Base-by-base conservation (phyloP, 2,113 vertebrate species). In the Scomber colias region DNA sequence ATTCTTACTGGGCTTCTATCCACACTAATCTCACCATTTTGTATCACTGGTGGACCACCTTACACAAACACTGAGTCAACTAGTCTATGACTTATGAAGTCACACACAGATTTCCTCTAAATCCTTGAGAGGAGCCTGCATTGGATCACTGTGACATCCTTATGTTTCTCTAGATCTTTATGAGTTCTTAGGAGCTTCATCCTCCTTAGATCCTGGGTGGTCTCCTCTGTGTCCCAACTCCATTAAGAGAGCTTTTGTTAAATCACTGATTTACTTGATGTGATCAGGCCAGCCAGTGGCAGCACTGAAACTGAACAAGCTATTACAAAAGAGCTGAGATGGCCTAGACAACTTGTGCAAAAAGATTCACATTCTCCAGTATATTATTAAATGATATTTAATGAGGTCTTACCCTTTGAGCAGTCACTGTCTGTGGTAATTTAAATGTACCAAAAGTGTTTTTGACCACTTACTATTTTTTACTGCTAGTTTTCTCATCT, bases 181-280 rank as follows among this genome's bases (percentile, higher is more conserved):
- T 19, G 62, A 83, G 65, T 71, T 81, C 61, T 74, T 54, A 21
- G 69, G 78, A 87, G 59, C 69, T 27, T 80, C 24, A 48, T 70
- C 48, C 56, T 70, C 30, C 49, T 69, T 17, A 46, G 67, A 80
- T 81, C n/a, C 67, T 73, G 87, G 91, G 90, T 93, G 91, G 88
- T 91, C 90, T 77, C 30, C 55, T 59, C 48, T 59, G 3, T 53
- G 24, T 81, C 57, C 61, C 11, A 2, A 65, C 71, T 40, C 80
- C 50, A 67, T 86, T 67, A 81, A 44, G 17, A 35, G 54, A 55
- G 81, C 21, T 72, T 74, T 81, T 35, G 62, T 77, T 56, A 49
- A 84, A 82, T 81, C 30, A 19, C 46, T 44, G 53, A 56, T 61
- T 73, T 49, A 7, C 24, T 68, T 75, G 27, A 70, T 67, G 48